These are phyloP conservation scores for Wiebesia pumilae DNA, from an alignment of 1,140 invertebrate species.

Conservation along the genomic window DNA sequence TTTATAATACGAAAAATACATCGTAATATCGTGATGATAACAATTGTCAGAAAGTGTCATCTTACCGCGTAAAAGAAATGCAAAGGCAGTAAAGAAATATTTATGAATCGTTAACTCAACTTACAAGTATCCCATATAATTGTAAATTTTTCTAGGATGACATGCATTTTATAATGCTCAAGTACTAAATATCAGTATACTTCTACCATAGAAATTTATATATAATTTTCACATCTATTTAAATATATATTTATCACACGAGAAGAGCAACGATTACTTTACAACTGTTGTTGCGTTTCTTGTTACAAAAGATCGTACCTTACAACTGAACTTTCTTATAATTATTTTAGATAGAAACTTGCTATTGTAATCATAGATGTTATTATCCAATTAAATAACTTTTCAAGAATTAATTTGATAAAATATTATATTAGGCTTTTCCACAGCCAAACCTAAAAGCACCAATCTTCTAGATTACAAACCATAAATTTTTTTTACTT, in stretches of 20 bases:
- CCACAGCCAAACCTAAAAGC: constrained; percentile 14
- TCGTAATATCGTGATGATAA: constrained; percentile 23
- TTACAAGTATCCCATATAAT: constrained; percentile 44
- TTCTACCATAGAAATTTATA: constrained; percentile 31
- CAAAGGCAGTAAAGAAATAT: constrained; percentile 51
- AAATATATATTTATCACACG: constrained; percentile 43
- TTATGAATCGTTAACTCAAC: constrained; percentile 43
- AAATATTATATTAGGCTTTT: constrained; percentile 29
- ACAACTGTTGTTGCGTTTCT: constrained; percentile 39
- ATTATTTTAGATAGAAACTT: constrained; percentile 37
- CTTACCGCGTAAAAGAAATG: constrained; percentile 45
- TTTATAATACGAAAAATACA: constrained; percentile 26
- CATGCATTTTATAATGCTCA: constrained; percentile 46
- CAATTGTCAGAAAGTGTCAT: constrained; percentile 42
- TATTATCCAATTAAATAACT: constrained; percentile 30
- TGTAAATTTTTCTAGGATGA: constrained; percentile 39
- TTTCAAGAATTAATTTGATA: not conserved
- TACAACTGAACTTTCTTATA: constrained; percentile 31
- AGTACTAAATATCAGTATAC: constrained; percentile 25
- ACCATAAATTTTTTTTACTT: constrained; percentile 44
- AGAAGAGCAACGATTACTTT: constrained; percentile 44
- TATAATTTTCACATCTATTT: constrained; percentile 47
- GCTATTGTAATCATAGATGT: constrained; percentile 44
- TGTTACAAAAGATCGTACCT: constrained; percentile 31
- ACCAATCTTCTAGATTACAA: constrained; percentile 44